Evolutionary conservation across 2,888 invertebrate genomes (phyloP).

Genomic region (Apotomis betuletana): DNA sequence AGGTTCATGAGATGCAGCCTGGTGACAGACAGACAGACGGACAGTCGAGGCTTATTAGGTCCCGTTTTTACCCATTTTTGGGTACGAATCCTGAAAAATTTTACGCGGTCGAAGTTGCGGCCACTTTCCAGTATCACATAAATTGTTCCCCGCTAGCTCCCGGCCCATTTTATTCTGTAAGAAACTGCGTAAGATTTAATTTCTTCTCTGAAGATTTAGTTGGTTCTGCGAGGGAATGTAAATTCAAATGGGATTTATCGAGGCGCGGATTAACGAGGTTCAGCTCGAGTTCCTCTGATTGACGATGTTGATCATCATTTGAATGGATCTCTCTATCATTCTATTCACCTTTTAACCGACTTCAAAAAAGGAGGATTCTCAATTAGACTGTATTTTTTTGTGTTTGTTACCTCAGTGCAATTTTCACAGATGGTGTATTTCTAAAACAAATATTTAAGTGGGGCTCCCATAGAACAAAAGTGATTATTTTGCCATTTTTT

Average conservation of each 20-base stretch:
- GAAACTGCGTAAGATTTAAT: constrained; percentile 42
- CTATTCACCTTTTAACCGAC: too few species aligned
- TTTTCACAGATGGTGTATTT: too few species aligned
- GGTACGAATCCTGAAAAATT: background rate
- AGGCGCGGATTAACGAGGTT: constrained; percentile 26
- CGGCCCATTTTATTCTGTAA: constrained; percentile 7
- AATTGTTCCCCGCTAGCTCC: constrained; percentile 12
- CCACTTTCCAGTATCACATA: background rate
- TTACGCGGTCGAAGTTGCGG: background rate
- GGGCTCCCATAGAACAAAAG: too few species aligned
- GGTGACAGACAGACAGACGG: too few species aligned
- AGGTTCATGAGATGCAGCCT: too few species aligned
- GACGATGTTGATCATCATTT: constrained; percentile 19
- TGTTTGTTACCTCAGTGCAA: too few species aligned
- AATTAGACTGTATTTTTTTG: too few species aligned
- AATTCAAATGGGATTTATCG: constrained; percentile 35
- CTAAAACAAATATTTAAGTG: too few species aligned
- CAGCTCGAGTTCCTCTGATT: constrained; percentile 3
- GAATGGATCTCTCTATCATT: background rate
- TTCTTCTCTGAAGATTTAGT: constrained; percentile 41
- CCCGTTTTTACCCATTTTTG: too few species aligned
- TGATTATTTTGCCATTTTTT: too few species aligned
- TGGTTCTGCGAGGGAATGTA: constrained; percentile 31
- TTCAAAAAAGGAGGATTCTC: too few species aligned
- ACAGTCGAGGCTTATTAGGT: too few species aligned